Percentiles rank a stretch among this genome's conserved stretches.
These are phyloP conservation scores for Sitobion miscanthi DNA, from an alignment of 1,140 invertebrate genomes.

Conservation along the genomic window DNA sequence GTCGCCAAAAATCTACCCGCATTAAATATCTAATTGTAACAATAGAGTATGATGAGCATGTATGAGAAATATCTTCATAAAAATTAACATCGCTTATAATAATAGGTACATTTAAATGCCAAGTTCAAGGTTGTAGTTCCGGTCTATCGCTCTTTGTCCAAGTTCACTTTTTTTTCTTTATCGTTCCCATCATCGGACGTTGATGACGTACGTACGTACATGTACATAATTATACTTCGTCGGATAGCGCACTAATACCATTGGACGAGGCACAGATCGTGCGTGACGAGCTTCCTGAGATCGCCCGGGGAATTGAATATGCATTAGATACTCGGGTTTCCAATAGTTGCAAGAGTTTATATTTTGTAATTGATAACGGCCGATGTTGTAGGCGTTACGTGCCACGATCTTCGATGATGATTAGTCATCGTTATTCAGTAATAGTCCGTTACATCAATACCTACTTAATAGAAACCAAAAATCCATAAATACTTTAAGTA, in stretches of 20 bases:
- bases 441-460: not conserved
- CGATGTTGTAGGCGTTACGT: not conserved
- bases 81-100: not conserved
- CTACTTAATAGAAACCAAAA: not conserved
- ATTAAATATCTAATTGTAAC: not conserved
- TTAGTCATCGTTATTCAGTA: not conserved
- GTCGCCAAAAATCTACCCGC: constrained; percentile 18
- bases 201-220: not conserved
- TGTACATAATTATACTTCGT: constrained; percentile 11
- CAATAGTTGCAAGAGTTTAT: not conserved
- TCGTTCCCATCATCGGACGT: not conserved
- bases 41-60: not conserved
- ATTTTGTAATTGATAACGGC: constrained; percentile 17
- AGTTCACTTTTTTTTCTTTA: constrained; percentile 19
- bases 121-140: constrained; percentile 27
- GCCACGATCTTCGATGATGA: not conserved
- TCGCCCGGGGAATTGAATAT: not conserved
- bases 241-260: not conserved
- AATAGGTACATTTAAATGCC: not conserved
- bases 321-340: not conserved
- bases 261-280: not conserved
- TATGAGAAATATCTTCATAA: not conserved
- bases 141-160: not conserved
- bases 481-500: constrained; percentile 14
- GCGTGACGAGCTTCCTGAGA: not conserved